These are phyloP conservation scores for Xylocampa areola DNA, from an alignment of 2,888 invertebrate genomes.

Conservation along the genomic window DNA sequence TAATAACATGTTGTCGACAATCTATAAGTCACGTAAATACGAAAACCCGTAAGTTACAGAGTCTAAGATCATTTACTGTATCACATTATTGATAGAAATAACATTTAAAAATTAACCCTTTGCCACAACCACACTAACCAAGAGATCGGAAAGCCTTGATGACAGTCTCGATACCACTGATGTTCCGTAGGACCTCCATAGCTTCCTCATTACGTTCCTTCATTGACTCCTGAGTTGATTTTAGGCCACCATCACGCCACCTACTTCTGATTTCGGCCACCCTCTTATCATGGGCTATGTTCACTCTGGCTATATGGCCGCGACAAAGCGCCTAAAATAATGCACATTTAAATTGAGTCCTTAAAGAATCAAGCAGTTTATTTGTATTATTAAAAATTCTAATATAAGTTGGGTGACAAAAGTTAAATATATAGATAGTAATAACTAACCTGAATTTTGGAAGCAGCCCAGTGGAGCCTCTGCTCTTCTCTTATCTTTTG, in stretches of 20 bases:
- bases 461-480: slow-evolving; percentile 87
- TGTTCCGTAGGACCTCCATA: slow-evolving; percentile 76
- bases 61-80: too few species aligned
- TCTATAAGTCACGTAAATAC: too few species aligned
- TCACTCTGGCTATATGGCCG: slow-evolving; percentile 79
- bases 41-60: too few species aligned
- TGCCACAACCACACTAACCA: slow-evolving; percentile 70
- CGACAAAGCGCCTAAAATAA: slow-evolving; percentile 87
- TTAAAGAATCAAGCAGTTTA: too few species aligned
- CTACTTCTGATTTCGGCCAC: slow-evolving; percentile 74
- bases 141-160: slow-evolving; percentile 82
- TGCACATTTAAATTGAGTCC: too few species aligned
- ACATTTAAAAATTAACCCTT: neutral
- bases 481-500: slow-evolving; percentile 80
- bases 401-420: neutral
- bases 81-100: neutral
- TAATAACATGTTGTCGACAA: too few species aligned
- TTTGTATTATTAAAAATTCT: too few species aligned
- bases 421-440: neutral
- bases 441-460: slow-evolving; percentile 90
- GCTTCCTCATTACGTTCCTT: slow-evolving; percentile 82
- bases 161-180: slow-evolving; percentile 76
- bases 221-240: slow-evolving; percentile 77
- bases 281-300: slow-evolving; percentile 63
- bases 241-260: slow-evolving; percentile 80